Evolutionary conservation across 2,113 vertebrate genomes (phyloP).

Genomic region (Nesoenas mayeri): DNA sequence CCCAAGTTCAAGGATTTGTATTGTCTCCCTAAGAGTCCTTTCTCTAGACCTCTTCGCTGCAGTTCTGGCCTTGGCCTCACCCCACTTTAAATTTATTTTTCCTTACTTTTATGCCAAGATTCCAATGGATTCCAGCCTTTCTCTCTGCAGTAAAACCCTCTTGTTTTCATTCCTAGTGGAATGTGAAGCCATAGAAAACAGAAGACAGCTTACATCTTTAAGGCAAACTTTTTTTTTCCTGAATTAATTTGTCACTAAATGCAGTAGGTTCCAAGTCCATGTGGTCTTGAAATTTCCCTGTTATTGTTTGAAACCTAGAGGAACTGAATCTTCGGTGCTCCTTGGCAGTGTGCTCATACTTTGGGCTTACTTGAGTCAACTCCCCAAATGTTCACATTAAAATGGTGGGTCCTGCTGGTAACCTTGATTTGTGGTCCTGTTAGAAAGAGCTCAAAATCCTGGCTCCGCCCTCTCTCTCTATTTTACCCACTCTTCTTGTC

Average conservation of each 20-base stretch:
- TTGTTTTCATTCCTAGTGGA: neutral
- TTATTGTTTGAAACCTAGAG: neutral
- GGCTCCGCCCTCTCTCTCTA: neutral
- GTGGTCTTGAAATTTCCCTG: neutral
- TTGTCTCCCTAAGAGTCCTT: neutral
- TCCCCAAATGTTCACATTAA: neutral
- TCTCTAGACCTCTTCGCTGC: neutral
- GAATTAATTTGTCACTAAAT: neutral
- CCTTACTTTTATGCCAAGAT: slow-evolving; percentile 9
- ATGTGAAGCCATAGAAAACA: neutral
- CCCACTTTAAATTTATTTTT: neutral
- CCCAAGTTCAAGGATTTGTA: neutral
- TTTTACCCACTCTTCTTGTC: neutral
- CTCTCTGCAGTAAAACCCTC: neutral
- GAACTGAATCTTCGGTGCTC: neutral
- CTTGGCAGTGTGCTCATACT: neutral
- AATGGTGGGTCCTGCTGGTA: neutral
- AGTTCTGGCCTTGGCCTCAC: neutral
- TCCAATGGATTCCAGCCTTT: neutral
- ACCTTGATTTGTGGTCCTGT: neutral
- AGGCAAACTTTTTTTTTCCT: neutral
- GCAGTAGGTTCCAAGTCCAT: neutral
- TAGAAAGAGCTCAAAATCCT: neutral
- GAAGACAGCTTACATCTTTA: neutral
- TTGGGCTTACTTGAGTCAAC: neutral